Evolutionary conservation across 2,113 vertebrate genomes (phyloP).

Genomic region (Forbesichthys agassizii): DNA sequence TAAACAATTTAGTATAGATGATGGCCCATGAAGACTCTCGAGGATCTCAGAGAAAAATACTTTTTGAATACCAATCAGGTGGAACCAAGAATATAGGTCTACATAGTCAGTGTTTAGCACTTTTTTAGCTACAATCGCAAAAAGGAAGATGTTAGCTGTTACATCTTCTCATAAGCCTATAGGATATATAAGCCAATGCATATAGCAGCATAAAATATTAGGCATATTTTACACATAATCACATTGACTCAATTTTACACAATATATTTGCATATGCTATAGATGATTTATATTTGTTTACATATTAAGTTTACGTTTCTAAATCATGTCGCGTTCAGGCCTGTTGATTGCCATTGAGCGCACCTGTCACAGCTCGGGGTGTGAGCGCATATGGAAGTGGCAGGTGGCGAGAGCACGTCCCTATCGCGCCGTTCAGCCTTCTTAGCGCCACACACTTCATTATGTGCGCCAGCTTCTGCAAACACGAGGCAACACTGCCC

Average conservation of each 20-base stretch:
- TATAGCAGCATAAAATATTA: too few species aligned
- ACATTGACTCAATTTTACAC: too few species aligned
- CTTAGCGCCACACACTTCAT: conserved; percentile 53
- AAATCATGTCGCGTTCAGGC: background rate
- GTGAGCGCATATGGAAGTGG: conserved; percentile 66
- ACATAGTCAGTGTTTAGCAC: too few species aligned
- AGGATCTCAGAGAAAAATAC: too few species aligned
- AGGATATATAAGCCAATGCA: too few species aligned
- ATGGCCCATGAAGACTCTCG: too few species aligned
- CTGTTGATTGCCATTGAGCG: conserved; percentile 22
- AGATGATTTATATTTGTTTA: background rate
- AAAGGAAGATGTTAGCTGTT: background rate
- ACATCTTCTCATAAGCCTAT: too few species aligned
- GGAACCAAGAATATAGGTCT: too few species aligned
- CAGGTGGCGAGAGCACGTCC: conserved; percentile 63
- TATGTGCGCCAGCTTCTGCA: background rate
- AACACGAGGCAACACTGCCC: background rate
- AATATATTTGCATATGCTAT: too few species aligned
- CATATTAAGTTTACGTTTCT: background rate
- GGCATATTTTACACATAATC: too few species aligned
- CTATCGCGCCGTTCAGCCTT: conserved; percentile 57
- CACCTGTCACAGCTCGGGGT: conserved; percentile 44
- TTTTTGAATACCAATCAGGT: too few species aligned
- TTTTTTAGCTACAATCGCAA: background rate
- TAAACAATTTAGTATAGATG: too few species aligned